Base-by-base conservation (phyloP, 2,888 invertebrate genomes). In the Seira musarum region DNA sequence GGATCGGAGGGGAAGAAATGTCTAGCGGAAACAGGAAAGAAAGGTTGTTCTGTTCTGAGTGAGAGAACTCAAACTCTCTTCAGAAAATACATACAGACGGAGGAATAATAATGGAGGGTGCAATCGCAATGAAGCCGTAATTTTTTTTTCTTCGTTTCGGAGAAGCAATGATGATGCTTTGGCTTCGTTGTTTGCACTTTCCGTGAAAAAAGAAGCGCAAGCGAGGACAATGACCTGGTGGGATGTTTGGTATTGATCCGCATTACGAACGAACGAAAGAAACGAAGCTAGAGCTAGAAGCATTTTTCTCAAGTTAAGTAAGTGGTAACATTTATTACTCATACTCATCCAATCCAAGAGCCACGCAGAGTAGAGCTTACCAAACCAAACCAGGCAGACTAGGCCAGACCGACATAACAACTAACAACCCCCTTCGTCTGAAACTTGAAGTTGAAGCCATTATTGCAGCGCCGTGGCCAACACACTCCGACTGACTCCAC, bases 201-300 rank as follows among this genome's bases (percentile, higher is more conserved):
- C 17, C 49, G 13, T 49, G 49, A n/a, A n/a, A 49, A 49, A 49
- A 49, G 60, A 53, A 22, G 57, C 68, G 68, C 68, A 68, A 68
- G 68, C 25, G 68, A 68, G 68, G 68, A 68, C 68, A 68, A 68
- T 68, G 68, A 68, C 68, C 68, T 25, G 22, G 53, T 53, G 30
- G 67, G 40, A 19, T 40, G 67, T 22, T 21, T 46, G 22, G 67
- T 67, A 67, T 67, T 67, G 67, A 67, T 67, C 67, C 46, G 40
- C 46, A 2, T 67, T 22, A 46, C 40, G n/a, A n/a, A n/a, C n/a
- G n/a, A n/a, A n/a, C n/a, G n/a, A n/a, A n/a, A n/a, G n/a, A n/a
- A n/a, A n/a, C n/a, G 19, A 60, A 60, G 53, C 17, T 53, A 49
- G 49, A 13, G n/a, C n/a, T n/a, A n/a, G 2, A n/a, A 49, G 49